Conservation (phyloP, 2,113 vertebrate species). For the Drymodes brunneopygia region DNA sequence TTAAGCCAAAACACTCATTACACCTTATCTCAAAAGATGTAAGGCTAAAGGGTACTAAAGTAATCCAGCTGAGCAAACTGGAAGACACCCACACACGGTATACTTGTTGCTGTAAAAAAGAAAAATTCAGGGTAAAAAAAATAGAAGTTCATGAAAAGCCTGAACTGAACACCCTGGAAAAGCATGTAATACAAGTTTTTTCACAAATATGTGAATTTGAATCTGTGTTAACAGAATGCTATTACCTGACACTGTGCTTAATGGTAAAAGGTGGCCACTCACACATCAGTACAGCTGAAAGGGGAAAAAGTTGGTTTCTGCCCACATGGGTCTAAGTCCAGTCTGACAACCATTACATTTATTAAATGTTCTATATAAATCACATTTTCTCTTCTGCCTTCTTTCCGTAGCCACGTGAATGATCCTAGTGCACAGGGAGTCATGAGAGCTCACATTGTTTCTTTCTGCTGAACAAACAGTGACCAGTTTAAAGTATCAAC, state of each 20-base stretch:
- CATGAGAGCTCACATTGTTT: neutral
- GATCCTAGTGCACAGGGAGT: neutral
- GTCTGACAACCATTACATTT: neutral
- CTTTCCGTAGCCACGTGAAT: neutral
- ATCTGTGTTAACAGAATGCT: neutral
- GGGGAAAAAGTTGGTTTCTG: neutral
- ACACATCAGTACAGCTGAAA: neutral
- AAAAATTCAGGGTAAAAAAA: neutral
- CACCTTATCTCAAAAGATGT: neutral
- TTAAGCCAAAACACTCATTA: neutral
- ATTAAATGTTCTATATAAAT: neutral
- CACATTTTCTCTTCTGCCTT: neutral
- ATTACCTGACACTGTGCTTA: neutral
- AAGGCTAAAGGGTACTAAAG: neutral
- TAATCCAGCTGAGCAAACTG: neutral
- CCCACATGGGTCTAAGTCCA: neutral
- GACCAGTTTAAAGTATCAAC: constrained; percentile 76
- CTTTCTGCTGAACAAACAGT: neutral
- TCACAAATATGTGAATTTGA: neutral
- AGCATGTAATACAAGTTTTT: fast-evolving
- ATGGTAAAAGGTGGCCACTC: neutral
- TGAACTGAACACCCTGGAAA: neutral
- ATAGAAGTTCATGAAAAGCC: neutral
- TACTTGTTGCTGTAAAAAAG: neutral
- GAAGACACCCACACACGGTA: fast-evolving